Conservation (phyloP, 30 jellyfish, hydroid and myxozoan species). For the Chrysaora quinquecirrha region DNA sequence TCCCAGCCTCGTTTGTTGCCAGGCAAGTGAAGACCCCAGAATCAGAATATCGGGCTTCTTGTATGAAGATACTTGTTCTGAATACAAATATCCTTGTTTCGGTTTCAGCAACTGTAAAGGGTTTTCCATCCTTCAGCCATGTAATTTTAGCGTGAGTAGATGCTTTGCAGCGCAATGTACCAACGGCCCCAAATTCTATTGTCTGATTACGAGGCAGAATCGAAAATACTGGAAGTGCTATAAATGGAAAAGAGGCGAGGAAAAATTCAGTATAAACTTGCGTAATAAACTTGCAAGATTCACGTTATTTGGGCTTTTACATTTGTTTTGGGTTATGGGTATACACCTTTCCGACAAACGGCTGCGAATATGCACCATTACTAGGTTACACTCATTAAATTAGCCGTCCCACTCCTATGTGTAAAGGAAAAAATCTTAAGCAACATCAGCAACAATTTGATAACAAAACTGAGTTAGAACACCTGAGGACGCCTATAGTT, state of each 20-base stretch:
- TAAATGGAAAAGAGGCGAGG: constrained; percentile 4
- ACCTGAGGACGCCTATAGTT: no score
- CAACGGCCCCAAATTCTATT: constrained; percentile 18
- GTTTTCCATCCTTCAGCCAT: constrained; percentile 22
- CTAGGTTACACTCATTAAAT: no score
- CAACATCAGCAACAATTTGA: no score
- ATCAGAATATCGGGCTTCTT: constrained; percentile 54
- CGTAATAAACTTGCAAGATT: no score
- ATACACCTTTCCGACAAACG: no score
- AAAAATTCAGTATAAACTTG: no score
- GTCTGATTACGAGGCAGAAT: constrained; percentile 38
- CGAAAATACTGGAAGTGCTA: constrained; percentile 54
- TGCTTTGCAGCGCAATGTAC: constrained; percentile 25
- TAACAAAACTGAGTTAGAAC: no score
- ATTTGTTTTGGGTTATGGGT: no score
- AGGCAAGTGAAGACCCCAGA: constrained; percentile 50
- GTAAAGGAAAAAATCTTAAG: no score
- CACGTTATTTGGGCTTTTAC: no score
- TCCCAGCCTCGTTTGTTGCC: constrained; percentile 50
- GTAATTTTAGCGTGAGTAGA: constrained; percentile 13
- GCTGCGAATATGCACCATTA: no score
- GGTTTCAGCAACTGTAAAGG: not conserved
- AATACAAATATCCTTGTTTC: not conserved
- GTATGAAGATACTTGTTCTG: constrained; percentile 10
- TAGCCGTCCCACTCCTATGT: no score